Evolutionary conservation across 2,113 vertebrate genomes (phyloP), one percentile per base, ranked within the genome.

Genomic region (Rhombomys opimus): DNA sequence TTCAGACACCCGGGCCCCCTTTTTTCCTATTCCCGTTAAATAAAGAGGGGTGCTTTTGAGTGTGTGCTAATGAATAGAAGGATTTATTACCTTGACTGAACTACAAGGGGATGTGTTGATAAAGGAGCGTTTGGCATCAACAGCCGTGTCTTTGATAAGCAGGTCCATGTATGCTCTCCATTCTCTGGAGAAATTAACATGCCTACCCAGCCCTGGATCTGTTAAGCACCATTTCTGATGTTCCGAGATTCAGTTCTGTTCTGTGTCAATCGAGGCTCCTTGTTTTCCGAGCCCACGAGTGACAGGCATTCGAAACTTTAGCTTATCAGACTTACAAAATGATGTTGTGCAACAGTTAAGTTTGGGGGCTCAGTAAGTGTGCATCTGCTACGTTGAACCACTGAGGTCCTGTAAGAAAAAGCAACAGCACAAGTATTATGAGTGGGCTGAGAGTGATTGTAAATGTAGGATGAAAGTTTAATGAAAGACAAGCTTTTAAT

Each of bases 1-100:
- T 99, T 99, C 98, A 99, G 98, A 98, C 98, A 96, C 98, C 97
- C 98, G 96, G 97, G 97, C 97, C 91, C 32, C 97, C 98, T 98
- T 98, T 98, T 98, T 98, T 97, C 97, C 98, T 98, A 97, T 98
- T 98, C 97, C 97, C 97, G 97, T 98, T 98, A 98, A 98, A 98
- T 96, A 87, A 98, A 96, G 94, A 96, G 90, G 97, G 90, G 97
- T 95, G 95, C 97, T 98, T 98, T 98, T 96, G 97, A 98, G 97
- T 96, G 93, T 90, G 90, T 95, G 95, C 54, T 98, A 98, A 98
- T 98, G 97, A 98, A 98, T 94, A 81, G 97, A 97, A 98, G 98
- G 97, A 98, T 98, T 98, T 98, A 98, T 98, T 98, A 98, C 98
- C 95, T 97, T 95, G 95, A 97, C 96, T 95, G 97, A 98, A 98